Percentiles rank a stretch among this genome's conserved stretches.
phyloP scores from a whole-genome alignment of 2,113 vertebrate species.

The Phylloscopus trochiloides region DNA sequence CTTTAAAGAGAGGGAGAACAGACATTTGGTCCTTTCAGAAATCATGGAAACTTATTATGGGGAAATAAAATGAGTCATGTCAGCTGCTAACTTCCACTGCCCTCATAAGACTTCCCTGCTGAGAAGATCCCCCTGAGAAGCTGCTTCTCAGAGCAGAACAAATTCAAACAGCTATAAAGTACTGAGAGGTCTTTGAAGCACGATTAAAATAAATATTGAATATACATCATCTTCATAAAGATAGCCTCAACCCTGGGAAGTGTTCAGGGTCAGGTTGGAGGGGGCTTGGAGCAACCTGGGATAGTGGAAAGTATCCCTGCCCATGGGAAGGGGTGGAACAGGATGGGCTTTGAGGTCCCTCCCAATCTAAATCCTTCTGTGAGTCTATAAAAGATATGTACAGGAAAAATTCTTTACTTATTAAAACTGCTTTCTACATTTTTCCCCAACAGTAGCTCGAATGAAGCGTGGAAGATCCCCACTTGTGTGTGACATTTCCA shows the following conservation, averaged over 20 bases:
- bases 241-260: neutral
- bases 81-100: neutral
- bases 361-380: neutral
- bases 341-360: neutral
- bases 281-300: neutral
- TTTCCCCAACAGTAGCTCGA: neutral
- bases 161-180: neutral
- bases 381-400: rapidly evolving
- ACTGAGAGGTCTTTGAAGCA: neutral
- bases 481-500: neutral
- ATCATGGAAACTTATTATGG: neutral
- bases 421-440: rapidly evolving
- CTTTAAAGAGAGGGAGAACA: neutral
- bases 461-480: neutral
- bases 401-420: neutral
- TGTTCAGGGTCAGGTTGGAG: rapidly evolving
- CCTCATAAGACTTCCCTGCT: neutral
- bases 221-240: neutral
- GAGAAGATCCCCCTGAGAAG: neutral
- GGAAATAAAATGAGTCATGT: neutral
- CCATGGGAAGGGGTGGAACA: neutral
- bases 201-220: neutral
- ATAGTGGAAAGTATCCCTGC: neutral
- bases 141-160: neutral
- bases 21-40: neutral